Evolutionary conservation across 1,140 invertebrate species (phyloP).

Genomic region (Leptopilina boulardi): DNA sequence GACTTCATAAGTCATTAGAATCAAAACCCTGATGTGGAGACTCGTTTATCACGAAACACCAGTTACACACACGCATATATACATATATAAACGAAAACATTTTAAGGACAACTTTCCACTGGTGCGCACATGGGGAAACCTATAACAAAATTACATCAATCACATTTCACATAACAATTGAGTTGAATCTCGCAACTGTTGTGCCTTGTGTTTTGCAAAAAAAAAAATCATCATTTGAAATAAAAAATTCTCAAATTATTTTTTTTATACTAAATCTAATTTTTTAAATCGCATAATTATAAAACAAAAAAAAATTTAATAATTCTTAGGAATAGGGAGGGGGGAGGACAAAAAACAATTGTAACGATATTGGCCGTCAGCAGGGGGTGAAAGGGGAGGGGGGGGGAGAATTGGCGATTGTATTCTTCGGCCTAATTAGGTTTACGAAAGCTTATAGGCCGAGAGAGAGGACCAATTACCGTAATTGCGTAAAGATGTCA

Average conservation of each 20-base stretch:
- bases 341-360: not conserved
- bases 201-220: constrained; percentile 51
- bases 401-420: constrained; percentile 56
- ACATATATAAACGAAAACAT: constrained; percentile 56
- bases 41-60: constrained; percentile 63
- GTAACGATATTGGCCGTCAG: not conserved
- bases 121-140: constrained; percentile 58
- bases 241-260: too few species aligned
- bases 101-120: constrained; percentile 50
- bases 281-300: too few species aligned
- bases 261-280: too few species aligned
- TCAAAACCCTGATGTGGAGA: constrained; percentile 68
- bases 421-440: constrained; percentile 70
- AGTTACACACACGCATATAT: constrained; percentile 51
- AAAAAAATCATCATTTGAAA: too few species aligned
- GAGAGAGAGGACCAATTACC: constrained; percentile 71
- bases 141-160: constrained; percentile 77
- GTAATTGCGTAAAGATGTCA: constrained; percentile 77
- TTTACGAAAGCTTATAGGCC: constrained; percentile 62
- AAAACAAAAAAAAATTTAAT: too few species aligned
- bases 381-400: too few species aligned
- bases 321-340: too few species aligned
- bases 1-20: constrained; percentile 77
- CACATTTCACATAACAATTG: constrained; percentile 75
- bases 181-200: constrained; percentile 72